Evolutionary conservation across 2,888 invertebrate genomes (phyloP).

Genomic region (Parasteatoda lunata): DNA sequence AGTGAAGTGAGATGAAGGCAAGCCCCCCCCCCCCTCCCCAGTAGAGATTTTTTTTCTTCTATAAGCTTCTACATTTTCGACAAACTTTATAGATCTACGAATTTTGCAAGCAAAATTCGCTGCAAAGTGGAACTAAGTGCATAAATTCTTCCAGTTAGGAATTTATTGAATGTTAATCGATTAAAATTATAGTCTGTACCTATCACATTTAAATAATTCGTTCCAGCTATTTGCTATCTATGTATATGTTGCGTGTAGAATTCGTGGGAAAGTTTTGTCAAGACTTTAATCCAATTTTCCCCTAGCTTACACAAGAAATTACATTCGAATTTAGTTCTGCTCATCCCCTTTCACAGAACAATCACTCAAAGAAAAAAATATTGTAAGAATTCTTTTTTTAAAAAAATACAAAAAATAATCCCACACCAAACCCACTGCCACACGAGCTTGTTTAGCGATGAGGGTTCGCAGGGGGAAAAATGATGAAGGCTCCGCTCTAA

Average conservation of each 20-base stretch:
- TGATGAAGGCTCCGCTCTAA: conserved; percentile 40
- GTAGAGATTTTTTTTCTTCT: no score
- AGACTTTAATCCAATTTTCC: conserved; percentile 12
- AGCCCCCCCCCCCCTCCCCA: no score
- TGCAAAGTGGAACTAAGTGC: no score
- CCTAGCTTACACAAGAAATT: conserved; percentile 15
- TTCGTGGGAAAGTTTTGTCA: conserved; percentile 30
- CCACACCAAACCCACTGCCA: conserved; percentile 7
- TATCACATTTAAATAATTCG: not conserved
- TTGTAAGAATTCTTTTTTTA: not conserved
- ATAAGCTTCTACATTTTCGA: no score
- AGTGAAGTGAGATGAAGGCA: no score
- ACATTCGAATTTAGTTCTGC: not conserved
- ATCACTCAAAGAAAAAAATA: conserved; percentile 18
- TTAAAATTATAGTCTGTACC: no score
- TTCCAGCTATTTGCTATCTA: no score
- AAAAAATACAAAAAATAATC: conserved; percentile 19
- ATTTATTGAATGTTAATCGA: no score
- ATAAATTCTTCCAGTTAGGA: no score
- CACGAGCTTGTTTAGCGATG: conserved; percentile 43
- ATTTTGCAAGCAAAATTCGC: no score
- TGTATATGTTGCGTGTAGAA: not conserved
- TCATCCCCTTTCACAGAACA: conserved; percentile 13
- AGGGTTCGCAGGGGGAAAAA: conserved; percentile 32
- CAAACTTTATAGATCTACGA: no score